These are phyloP conservation scores for Drosophila suboccidentalis DNA, from an alignment of 2,888 invertebrate genomes.

Conservation along the genomic window DNA sequence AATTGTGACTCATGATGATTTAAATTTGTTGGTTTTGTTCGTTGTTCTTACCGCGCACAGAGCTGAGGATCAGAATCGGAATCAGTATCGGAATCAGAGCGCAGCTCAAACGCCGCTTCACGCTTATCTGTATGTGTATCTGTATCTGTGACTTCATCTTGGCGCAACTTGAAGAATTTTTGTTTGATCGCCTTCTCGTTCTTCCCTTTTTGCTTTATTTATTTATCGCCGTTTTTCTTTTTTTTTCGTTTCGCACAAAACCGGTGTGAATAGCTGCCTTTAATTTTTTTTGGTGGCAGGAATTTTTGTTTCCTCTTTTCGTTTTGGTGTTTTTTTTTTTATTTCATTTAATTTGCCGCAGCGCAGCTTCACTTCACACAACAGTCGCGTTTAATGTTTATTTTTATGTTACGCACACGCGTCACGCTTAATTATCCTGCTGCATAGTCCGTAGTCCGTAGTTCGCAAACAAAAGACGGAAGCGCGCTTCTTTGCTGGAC, in stretches of 20 bases:
- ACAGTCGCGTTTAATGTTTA: slow-evolving; percentile 55
- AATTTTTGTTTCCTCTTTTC: slow-evolving; percentile 30
- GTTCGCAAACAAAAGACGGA: slow-evolving; percentile 8
- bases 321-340: slow-evolving; percentile 21
- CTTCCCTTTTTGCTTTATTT: slow-evolving; percentile 29
- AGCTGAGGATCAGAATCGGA: slow-evolving; percentile 21
- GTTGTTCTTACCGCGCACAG: slow-evolving; percentile 63
- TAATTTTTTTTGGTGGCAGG: slow-evolving; percentile 20
- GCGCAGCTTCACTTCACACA: slow-evolving; percentile 50
- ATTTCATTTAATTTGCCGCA: slow-evolving; percentile 21
- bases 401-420: slow-evolving; percentile 79
- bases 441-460: slow-evolving; percentile 37
- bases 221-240: slow-evolving; percentile 26
- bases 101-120: slow-evolving; percentile 46
- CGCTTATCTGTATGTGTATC: slow-evolving; percentile 23
- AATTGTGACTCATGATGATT: background rate
- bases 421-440: slow-evolving; percentile 81
- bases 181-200: slow-evolving; percentile 53
- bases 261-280: slow-evolving; percentile 37
- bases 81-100: slow-evolving; percentile 7
- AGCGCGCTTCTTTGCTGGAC: slow-evolving; percentile 23
- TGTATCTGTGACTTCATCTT: slow-evolving; percentile 47
- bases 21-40: background rate
- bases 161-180: slow-evolving; percentile 54
- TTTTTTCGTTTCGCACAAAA: slow-evolving; percentile 36